A percentile compares a stretch with the other conserved stretches of the same genome.
Conservation (phyloP, 1,140 invertebrate species). For the Megalonaias nervosa region DNA sequence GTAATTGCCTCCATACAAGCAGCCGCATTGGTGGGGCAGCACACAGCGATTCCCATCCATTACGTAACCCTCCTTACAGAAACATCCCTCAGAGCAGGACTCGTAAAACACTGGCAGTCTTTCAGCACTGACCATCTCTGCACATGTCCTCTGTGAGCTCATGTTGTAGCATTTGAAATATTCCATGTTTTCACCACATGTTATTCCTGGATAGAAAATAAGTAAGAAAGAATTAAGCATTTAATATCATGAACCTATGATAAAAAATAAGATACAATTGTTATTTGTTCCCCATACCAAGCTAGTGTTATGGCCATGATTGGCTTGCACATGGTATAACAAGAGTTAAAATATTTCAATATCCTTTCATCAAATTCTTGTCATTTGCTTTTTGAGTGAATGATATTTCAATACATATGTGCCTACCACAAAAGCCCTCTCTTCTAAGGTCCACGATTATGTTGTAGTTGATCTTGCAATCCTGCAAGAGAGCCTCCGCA, state of each 20-base stretch:
- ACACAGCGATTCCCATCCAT: conserved; percentile 34
- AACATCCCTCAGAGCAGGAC: conserved; percentile 37
- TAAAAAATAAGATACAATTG: too few species aligned
- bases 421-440: conserved; percentile 16
- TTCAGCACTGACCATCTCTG: neutral
- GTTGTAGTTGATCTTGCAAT: neutral
- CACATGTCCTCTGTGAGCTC: conserved; percentile 1
- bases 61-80: conserved; percentile 37
- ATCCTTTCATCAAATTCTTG: too few species aligned
- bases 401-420: neutral
- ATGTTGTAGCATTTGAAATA: conserved; percentile 2
- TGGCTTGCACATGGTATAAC: too few species aligned
- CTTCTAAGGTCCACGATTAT: conserved; percentile 6
- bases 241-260: neutral
- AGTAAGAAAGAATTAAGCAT: neutral
- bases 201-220: neutral
- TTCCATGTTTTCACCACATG: conserved; percentile 19
- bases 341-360: too few species aligned
- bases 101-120: too few species aligned
- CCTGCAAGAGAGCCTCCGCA: neutral
- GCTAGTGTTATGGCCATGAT: too few species aligned
- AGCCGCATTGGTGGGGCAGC: conserved; percentile 36
- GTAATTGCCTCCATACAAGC: conserved; percentile 28
- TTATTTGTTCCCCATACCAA: too few species aligned
- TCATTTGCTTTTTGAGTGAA: too few species aligned